A percentile compares a stretch with the other conserved stretches of the same genome.
These are phyloP conservation scores for Ctenopoma kingsleyae DNA, from an alignment of 2,797 vertebrate genomes.

Conservation along the genomic window DNA sequence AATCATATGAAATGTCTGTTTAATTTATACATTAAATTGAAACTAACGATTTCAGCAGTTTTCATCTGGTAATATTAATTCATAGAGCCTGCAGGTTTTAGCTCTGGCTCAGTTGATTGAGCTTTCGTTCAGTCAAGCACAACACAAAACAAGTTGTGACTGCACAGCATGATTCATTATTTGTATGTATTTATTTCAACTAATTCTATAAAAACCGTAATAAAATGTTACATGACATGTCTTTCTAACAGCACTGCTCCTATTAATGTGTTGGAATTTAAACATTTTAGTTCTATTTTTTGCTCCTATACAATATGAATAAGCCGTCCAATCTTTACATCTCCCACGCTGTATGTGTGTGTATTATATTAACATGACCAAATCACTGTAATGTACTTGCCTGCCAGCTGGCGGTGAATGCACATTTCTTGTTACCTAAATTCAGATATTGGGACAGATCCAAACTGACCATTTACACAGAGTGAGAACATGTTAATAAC, in stretches of 20 bases:
- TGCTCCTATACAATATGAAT: not conserved
- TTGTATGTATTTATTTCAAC: constrained; percentile 18
- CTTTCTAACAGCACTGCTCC: not conserved
- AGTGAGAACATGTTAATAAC: not conserved
- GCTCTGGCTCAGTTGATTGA: not conserved
- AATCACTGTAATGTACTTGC: not conserved
- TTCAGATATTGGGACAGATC: not conserved
- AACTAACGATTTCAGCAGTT: constrained; percentile 18
- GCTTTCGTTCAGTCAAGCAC: constrained; percentile 21
- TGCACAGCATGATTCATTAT: constrained; percentile 22
- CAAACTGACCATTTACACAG: not conserved
- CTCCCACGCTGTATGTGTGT: not conserved
- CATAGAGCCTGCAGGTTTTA: constrained; percentile 1
- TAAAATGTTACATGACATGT: constrained; percentile 3
- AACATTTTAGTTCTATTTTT: not conserved
- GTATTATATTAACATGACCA: no score
- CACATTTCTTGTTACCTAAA: not conserved
- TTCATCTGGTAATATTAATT: not conserved
- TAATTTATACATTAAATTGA: constrained; percentile 28
- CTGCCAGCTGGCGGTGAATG: not conserved
- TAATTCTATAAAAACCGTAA: constrained; percentile 7
- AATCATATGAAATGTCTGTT: constrained; percentile 20
- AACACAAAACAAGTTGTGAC: constrained; percentile 19
- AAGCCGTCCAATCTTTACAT: not conserved
- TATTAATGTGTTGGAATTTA: not conserved